A percentile compares a stretch with the other conserved stretches of the same genome.
Evolutionary conservation across 2,797 vertebrate species (phyloP).

Genomic region (Hydrophis major): DNA sequence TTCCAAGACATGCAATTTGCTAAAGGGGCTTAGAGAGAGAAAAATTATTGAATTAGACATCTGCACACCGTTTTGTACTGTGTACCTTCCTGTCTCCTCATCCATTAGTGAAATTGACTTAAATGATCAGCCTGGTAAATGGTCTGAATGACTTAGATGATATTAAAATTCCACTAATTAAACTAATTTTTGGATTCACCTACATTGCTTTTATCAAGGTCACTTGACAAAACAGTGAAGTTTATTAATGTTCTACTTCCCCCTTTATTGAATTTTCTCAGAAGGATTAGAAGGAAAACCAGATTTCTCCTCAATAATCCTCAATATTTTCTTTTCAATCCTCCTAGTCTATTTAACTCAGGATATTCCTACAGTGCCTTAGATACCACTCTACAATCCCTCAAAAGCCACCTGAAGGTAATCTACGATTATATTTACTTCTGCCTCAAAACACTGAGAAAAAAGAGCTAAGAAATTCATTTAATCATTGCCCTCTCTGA

Average conservation of each 20-base stretch:
- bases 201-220: conserved; percentile 62
- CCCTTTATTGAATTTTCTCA: conserved; percentile 53
- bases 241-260: conserved; percentile 58
- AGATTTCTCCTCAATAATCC: neutral
- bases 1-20: conserved; percentile 50
- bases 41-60: conserved; percentile 37
- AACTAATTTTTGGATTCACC: conserved; percentile 61
- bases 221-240: conserved; percentile 51
- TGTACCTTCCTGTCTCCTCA: conserved; percentile 23
- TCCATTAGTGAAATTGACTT: conserved; percentile 59
- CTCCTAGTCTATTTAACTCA: conserved; percentile 53
- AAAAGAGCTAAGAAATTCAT: conserved; percentile 4
- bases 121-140: conserved; percentile 56
- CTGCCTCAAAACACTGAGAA: conserved; percentile 11
- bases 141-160: conserved; percentile 50
- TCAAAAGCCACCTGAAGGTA: neutral
- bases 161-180: conserved; percentile 64
- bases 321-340: conserved; percentile 52
- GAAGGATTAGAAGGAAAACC: conserved; percentile 45
- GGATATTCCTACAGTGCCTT: conserved; percentile 2
- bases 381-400: neutral
- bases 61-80: conserved; percentile 19
- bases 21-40: conserved; percentile 34
- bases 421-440: neutral
- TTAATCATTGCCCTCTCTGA: conserved; percentile 15